A percentile compares a stretch with the other conserved stretches of the same genome.
These are phyloP conservation scores for Pristionchus japonicus DNA, from an alignment of 2,888 invertebrate genomes.

Conservation along the genomic window DNA sequence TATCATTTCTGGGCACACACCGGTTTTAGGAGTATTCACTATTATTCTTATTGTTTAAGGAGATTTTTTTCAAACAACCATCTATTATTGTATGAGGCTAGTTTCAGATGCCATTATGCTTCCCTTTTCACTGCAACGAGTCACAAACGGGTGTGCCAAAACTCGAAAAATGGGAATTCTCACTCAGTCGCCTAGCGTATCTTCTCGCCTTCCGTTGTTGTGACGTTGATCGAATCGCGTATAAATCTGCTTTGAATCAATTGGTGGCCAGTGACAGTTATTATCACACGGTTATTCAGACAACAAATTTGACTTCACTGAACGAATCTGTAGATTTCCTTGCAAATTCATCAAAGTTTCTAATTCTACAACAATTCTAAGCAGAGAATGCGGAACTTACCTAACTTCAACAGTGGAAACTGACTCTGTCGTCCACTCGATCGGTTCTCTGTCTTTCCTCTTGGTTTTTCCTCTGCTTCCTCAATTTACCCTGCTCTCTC, in stretches of 20 bases:
- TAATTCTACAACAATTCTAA: background rate
- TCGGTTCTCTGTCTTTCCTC: background rate
- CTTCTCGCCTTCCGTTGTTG: background rate
- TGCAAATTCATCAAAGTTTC: no score
- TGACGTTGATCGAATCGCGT: constrained; percentile 20
- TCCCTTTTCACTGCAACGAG: background rate
- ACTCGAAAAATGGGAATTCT: background rate
- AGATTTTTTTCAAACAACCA: background rate
- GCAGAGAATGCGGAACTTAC: background rate
- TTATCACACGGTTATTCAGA: no score
- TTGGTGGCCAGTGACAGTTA: no score
- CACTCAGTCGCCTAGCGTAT: constrained; percentile 2
- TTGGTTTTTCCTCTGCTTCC: background rate
- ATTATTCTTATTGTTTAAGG: background rate
- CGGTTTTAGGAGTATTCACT: background rate
- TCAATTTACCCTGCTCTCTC: no score
- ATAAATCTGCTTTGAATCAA: background rate
- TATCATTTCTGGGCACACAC: constrained; percentile 1
- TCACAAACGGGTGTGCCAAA: background rate
- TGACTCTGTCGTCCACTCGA: background rate
- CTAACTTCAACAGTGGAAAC: background rate
- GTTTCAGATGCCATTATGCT: background rate
- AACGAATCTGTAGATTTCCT: no score
- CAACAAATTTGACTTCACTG: no score
- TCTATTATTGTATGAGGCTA: background rate